A percentile compares a stretch with the other conserved stretches of the same genome.
These are phyloP conservation scores for Rhimphoctona megacephalus DNA, from an alignment of 2,888 invertebrate species.

Conservation along the genomic window DNA sequence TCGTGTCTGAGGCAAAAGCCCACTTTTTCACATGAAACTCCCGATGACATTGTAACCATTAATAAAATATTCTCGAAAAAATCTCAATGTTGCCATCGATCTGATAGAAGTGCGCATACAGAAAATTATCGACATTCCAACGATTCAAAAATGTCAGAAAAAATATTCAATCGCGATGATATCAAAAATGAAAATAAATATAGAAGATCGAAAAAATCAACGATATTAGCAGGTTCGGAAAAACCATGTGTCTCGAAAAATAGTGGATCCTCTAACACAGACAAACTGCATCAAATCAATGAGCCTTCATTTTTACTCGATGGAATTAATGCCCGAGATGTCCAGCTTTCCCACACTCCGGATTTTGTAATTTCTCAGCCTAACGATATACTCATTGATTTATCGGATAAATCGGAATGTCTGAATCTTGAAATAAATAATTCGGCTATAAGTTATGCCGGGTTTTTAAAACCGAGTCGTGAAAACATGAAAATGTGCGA, in stretches of 20 bases:
- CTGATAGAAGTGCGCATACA: not conserved
- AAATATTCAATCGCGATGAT: not conserved
- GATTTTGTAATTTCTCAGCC: conserved; percentile 19
- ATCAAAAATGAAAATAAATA: not conserved
- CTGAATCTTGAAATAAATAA: conserved; percentile 22
- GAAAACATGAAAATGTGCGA: conserved; percentile 16
- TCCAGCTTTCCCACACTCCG: not conserved
- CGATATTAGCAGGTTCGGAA: not conserved
- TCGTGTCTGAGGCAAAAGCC: not conserved
- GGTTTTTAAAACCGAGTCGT: conserved; percentile 11
- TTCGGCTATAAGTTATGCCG: conserved; percentile 38
- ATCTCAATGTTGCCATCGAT: conserved; percentile 16
- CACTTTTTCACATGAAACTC: conserved; percentile 14
- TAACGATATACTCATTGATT: not conserved
- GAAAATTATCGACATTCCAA: conserved; percentile 4
- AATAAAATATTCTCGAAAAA: conserved; percentile 21
- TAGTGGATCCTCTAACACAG: not conserved
- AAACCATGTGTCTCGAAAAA: not conserved
- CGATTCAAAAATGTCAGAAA: conserved; percentile 1
- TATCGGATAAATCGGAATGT: conserved; percentile 20
- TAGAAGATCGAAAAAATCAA: conserved; percentile 23
- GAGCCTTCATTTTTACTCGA: not conserved
- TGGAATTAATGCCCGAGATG: not conserved
- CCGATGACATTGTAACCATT: conserved; percentile 19
- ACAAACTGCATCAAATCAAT: not conserved